Conservation (phyloP, 2,888 invertebrate genomes). For the Coenonympha arcania region DNA sequence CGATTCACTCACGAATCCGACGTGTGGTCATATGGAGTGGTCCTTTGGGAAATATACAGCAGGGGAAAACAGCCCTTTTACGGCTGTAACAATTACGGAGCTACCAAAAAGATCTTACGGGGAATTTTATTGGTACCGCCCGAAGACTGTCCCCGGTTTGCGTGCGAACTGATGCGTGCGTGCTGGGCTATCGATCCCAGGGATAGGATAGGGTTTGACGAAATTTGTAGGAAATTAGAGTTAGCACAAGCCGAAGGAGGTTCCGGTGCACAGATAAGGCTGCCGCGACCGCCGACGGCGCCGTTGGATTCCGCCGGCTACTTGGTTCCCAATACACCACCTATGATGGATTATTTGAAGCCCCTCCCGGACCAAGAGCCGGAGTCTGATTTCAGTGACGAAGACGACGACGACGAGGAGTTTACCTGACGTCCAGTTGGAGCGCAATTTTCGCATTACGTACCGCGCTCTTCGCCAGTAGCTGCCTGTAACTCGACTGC, state of each 20-base stretch:
- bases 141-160: slow-evolving; percentile 81
- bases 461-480: slow-evolving; percentile 46
- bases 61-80: slow-evolving; percentile 95
- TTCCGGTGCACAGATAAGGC: slow-evolving; percentile 43
- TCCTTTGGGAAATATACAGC: slow-evolving; percentile 95
- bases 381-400: slow-evolving; percentile 48
- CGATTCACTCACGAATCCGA: slow-evolving; percentile 93
- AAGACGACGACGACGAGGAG: slow-evolving; percentile 60
- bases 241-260: slow-evolving; percentile 54
- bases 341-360: slow-evolving; percentile 72
- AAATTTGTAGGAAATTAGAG: slow-evolving; percentile 78
- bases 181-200: slow-evolving; percentile 88
- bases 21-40: slow-evolving; percentile 94
- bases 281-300: slow-evolving; percentile 70
- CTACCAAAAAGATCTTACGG: slow-evolving; percentile 82
- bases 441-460: slow-evolving; percentile 47
- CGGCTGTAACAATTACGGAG: slow-evolving; percentile 91
- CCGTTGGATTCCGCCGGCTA: slow-evolving; percentile 80
- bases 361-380: slow-evolving; percentile 50
- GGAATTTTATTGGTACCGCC: slow-evolving; percentile 87
- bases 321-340: slow-evolving; percentile 74
- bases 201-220: slow-evolving; percentile 81
- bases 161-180: slow-evolving; percentile 83
- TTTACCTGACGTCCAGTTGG: slow-evolving; percentile 53
- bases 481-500: slow-evolving; percentile 33